phyloP scores from a whole-genome alignment of 2,113 vertebrate genomes.

The Trichechus manatus region DNA sequence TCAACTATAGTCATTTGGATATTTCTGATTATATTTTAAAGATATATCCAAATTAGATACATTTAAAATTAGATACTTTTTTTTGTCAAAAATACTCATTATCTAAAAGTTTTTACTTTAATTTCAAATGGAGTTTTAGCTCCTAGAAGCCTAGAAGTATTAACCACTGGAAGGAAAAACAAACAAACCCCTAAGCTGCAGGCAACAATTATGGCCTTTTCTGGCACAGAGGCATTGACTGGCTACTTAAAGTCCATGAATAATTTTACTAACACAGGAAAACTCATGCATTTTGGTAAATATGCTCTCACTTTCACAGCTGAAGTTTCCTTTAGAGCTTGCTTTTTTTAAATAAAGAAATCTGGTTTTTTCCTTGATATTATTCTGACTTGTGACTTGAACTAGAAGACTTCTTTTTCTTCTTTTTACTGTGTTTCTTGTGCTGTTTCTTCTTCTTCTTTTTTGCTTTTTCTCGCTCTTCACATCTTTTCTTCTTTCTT shows the following conservation, averaged over 20 bases:
- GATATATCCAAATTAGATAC: slow-evolving; percentile 74
- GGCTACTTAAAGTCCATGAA: slow-evolving; percentile 44
- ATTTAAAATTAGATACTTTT: slow-evolving; percentile 79
- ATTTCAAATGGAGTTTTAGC: slow-evolving; percentile 61
- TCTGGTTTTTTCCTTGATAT: slow-evolving; percentile 67
- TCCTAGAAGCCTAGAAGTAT: slow-evolving; percentile 73
- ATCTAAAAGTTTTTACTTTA: slow-evolving; percentile 62
- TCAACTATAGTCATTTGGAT: slow-evolving; percentile 70
- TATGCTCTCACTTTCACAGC: slow-evolving; percentile 85
- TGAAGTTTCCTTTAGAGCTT: slow-evolving; percentile 85
- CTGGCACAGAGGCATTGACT: slow-evolving; percentile 82
- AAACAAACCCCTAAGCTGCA: slow-evolving; percentile 79
- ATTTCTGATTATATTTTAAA: slow-evolving; percentile 77
- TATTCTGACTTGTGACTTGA: slow-evolving; percentile 90
- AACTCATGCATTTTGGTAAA: slow-evolving; percentile 87
- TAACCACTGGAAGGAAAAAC: slow-evolving; percentile 17
- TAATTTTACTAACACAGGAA: slow-evolving; percentile 81
- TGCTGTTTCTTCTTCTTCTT: slow-evolving; percentile 96
- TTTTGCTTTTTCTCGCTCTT: slow-evolving; percentile 90
- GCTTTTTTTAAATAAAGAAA: slow-evolving; percentile 81
- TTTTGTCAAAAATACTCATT: slow-evolving; percentile 77
- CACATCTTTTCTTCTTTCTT: slow-evolving; percentile 93
- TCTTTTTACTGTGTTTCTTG: slow-evolving; percentile 96
- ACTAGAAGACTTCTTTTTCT: slow-evolving; percentile 92
- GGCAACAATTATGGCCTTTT: slow-evolving; percentile 83